Percentiles rank a stretch among this genome's conserved stretches.
These are phyloP conservation scores for Carpatolechia fugitivella DNA, from an alignment of 2,888 invertebrate species.

Conservation along the genomic window DNA sequence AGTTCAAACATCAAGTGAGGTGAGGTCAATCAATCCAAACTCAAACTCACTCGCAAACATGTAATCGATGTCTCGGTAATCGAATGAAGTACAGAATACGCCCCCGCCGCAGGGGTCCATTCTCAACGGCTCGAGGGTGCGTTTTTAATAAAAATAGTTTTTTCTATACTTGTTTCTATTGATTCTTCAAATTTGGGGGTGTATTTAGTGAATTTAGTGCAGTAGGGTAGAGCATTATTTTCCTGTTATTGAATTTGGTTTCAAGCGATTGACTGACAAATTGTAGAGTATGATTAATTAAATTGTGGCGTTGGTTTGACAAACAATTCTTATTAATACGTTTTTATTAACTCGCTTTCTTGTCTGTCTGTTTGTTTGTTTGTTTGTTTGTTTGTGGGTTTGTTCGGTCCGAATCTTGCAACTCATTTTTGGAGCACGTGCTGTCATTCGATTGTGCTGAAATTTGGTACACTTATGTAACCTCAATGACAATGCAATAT, in stretches of 20 bases:
- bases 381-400: too few relatives aligned
- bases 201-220: neutral
- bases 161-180: conserved; percentile 1
- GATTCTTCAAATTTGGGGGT: conserved; percentile 1
- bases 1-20: conserved; percentile 12
- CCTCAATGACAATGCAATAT: too few relatives aligned
- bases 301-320: too few relatives aligned
- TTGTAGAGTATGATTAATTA: neutral
- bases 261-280: neutral
- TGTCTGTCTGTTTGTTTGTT: too few relatives aligned
- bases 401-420: too few relatives aligned
- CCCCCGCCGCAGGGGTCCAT: conserved; percentile 4
- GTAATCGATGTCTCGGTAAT: conserved; percentile 8
- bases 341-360: too few relatives aligned
- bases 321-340: too few relatives aligned
- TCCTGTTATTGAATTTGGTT: neutral
- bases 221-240: neutral
- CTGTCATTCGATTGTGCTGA: too few relatives aligned
- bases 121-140: neutral
- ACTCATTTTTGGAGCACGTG: too few relatives aligned
- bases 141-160: conserved; percentile 1
- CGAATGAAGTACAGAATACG: conserved; percentile 5
- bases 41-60: conserved; percentile 1
- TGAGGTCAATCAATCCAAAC: neutral
- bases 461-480: too few relatives aligned